phyloP scores from a whole-genome alignment of 2,888 invertebrate species.

The Galeopsomyia nigrocyanea region DNA sequence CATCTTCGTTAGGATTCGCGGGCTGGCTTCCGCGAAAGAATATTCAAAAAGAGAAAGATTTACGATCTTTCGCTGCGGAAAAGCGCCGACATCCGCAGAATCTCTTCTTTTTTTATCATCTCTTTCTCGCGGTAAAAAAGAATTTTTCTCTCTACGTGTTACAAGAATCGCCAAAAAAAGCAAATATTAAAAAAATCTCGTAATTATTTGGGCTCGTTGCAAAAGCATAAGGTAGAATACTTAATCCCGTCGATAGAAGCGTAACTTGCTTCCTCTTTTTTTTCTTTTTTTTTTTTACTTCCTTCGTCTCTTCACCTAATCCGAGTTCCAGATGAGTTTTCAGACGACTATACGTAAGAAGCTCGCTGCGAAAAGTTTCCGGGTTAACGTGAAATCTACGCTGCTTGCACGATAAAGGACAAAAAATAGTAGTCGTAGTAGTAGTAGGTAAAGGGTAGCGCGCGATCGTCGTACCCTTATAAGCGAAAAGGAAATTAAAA shows the following conservation, averaged over 20 bases:
- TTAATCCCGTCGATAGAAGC: slow-evolving; percentile 50
- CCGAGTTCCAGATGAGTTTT: slow-evolving; percentile 66
- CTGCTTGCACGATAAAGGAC: slow-evolving; percentile 5
- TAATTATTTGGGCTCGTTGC: background rate
- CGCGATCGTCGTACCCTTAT: background rate
- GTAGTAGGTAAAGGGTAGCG: background rate
- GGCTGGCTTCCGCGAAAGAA: background rate
- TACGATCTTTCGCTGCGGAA: slow-evolving; percentile 2
- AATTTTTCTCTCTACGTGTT: background rate
- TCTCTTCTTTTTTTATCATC: background rate
- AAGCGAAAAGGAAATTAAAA: slow-evolving; percentile 23
- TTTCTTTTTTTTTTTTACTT: slow-evolving; percentile 19
- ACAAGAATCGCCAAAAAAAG: background rate
- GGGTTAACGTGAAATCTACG: slow-evolving; percentile 56
- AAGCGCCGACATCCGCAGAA: background rate
- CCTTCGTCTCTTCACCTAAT: slow-evolving; percentile 56
- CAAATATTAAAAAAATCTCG: background rate
- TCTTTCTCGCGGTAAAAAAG: slow-evolving; percentile 5
- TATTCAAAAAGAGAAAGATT: slow-evolving; percentile 18
- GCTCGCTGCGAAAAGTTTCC: slow-evolving; percentile 56
- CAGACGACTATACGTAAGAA: slow-evolving; percentile 59
- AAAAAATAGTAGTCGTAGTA: slow-evolving; percentile 23
- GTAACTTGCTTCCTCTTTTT: background rate
- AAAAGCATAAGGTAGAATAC: slow-evolving; percentile 27
- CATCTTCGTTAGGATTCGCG: background rate